Percentiles rank a stretch among this genome's conserved stretches.
Conservation (phyloP, 2,888 invertebrate genomes). For the Tribolium freemani region DNA sequence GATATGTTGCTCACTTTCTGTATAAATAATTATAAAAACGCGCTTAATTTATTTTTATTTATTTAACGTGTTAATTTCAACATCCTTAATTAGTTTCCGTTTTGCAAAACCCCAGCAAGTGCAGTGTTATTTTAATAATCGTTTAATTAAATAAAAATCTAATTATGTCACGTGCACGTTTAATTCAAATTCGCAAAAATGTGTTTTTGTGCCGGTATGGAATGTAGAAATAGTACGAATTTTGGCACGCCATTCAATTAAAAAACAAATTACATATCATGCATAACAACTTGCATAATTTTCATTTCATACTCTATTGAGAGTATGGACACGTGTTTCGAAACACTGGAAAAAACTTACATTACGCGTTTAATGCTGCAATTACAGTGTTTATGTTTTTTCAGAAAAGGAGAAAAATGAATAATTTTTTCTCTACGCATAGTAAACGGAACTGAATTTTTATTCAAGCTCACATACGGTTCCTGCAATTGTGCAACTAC, state of each 20-base stretch:
- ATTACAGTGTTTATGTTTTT: not conserved
- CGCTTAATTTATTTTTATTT: not conserved
- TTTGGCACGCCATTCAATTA: not conserved
- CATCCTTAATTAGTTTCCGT: not conserved
- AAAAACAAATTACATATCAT: not conserved
- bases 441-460: not conserved
- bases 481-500: not conserved
- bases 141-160: not conserved
- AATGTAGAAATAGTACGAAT: not conserved
- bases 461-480: not conserved
- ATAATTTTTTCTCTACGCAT: not conserved
- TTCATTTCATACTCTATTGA: not conserved
- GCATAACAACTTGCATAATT: not conserved
- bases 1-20: too few species aligned
- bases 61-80: not conserved
- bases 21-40: not conserved
- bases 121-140: not conserved
- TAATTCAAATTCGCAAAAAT: too few species aligned
- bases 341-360: not conserved
- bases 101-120: not conserved
- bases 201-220: too few species aligned
- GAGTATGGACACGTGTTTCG: not conserved
- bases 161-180: not conserved
- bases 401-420: not conserved
- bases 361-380: not conserved